Conservation (phyloP, 2,888 invertebrate genomes). For the Drosophila barbarae region DNA sequence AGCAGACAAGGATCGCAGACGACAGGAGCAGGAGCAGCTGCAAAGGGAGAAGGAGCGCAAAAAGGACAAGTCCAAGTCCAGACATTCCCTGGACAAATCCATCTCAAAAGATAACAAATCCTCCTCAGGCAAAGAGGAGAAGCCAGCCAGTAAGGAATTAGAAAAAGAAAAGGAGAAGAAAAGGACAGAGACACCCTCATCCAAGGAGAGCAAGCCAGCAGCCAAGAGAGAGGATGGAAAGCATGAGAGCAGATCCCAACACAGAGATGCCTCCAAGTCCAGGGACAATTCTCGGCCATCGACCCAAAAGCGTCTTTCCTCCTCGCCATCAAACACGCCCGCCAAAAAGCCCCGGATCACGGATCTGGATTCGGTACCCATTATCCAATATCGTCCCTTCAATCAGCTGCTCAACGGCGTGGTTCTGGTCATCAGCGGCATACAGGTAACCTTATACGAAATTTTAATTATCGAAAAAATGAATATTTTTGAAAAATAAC, state of each 20-base stretch:
- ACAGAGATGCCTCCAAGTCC: neutral
- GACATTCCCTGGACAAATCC: slow-evolving; percentile 29
- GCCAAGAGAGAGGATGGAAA: slow-evolving; percentile 3
- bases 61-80: slow-evolving; percentile 35
- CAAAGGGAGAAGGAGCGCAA: slow-evolving; percentile 59
- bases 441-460: slow-evolving; percentile 80
- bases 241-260: neutral
- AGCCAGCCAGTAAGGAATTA: neutral
- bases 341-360: slow-evolving; percentile 68
- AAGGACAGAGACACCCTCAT: neutral
- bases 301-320: slow-evolving; percentile 54
- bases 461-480: no score
- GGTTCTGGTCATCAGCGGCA: slow-evolving; percentile 91
- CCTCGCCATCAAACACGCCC: slow-evolving; percentile 50
- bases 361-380: slow-evolving; percentile 9
- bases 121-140: slow-evolving; percentile 6
- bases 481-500: no score
- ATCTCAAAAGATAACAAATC: slow-evolving; percentile 1
- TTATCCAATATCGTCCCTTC: slow-evolving; percentile 81
- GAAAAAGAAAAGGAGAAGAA: neutral
- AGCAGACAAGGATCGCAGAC: slow-evolving; percentile 65
- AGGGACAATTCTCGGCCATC: slow-evolving; percentile 28
- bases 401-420: slow-evolving; percentile 84
- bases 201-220: neutral
- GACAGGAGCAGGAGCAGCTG: slow-evolving; percentile 61